Percentiles rank a stretch among this genome's conserved stretches.
These are phyloP conservation scores for Tor tambroides DNA, from an alignment of 2,113 vertebrate species.

Conservation along the genomic window DNA sequence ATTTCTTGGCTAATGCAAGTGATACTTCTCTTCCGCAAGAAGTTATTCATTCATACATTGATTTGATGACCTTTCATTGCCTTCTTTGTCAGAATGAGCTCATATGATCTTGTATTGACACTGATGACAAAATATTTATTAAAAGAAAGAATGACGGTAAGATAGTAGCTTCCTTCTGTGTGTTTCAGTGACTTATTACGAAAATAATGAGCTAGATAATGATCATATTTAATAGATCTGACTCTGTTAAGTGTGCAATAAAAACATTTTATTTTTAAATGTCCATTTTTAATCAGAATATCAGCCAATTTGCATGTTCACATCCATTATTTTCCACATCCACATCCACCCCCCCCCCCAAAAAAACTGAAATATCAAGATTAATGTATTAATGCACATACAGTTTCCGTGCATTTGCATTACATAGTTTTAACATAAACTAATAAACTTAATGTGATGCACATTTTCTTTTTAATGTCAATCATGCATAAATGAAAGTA, in stretches of 20 bases:
- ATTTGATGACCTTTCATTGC: neutral
- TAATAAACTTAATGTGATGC: neutral
- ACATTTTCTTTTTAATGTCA: neutral
- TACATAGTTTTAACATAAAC: no score
- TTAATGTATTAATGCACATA: no score
- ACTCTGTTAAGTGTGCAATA: neutral
- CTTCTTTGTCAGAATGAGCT: neutral
- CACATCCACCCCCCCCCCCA: no score
- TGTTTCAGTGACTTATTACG: no score
- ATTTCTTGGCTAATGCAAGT: neutral
- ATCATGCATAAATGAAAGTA: neutral
- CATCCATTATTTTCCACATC: no score
- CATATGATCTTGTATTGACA: neutral
- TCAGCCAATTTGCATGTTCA: neutral
- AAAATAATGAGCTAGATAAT: neutral
- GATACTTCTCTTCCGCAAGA: neutral
- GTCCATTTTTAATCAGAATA: neutral
- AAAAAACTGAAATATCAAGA: no score
- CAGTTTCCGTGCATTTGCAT: no score
- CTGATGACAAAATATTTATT: neutral
- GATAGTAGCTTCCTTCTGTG: no score
- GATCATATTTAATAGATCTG: neutral
- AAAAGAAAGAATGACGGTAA: neutral
- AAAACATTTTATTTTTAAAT: neutral
- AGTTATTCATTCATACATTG: neutral